Base-by-base conservation (phyloP, 2,113 vertebrate genomes). In the Rhizomys pruinosus region DNA sequence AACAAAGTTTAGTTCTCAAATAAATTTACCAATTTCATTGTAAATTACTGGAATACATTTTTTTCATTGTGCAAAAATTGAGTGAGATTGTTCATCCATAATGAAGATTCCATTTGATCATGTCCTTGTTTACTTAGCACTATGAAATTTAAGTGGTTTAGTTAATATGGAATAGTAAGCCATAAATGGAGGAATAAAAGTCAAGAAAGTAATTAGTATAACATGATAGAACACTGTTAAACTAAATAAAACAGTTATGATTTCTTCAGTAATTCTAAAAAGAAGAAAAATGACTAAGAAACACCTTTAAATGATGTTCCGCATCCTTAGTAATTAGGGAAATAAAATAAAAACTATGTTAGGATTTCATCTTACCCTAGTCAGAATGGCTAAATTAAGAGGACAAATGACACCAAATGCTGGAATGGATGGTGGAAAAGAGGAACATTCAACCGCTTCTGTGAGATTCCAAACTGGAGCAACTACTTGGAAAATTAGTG, bases 21-120 rank as follows among this genome's bases (percentile, higher is more conserved):
- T 87, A 91, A 90, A 94, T 94, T 94, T 86, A 89, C 19, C 32
- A 92, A 82, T 61, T 12, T 32, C 55, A 78, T 66, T 80, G 80
- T 91, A 84, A 92, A 71, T 3, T 72, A 77, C n/a, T n/a, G n/a
- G n/a, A n/a, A n/a, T n/a, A n/a, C n/a, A n/a, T n/a, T n/a, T 71
- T 92, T 93, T 76, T 92, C 61, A 81, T 55, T 76, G 63, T 69
- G n/a, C 74, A 88, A 91, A 76, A 88, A 42, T 57, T 78, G n/a
- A 78, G 59, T 27, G 22, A 42, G 8, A 59, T 8, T 86, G 5
- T 90, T 87, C 22, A 61, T 87, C 61, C 23, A 16, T 90, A 84
- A 92, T 80, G 76, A 95, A 93, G n/a, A 88, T 93, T 68, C 29
- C 80, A 29, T 34, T 59, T 44, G 94, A 88, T 20, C 6, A 92